Base-by-base conservation (phyloP, 2,113 vertebrate species). In the Cyprinodon tularosa region DNA sequence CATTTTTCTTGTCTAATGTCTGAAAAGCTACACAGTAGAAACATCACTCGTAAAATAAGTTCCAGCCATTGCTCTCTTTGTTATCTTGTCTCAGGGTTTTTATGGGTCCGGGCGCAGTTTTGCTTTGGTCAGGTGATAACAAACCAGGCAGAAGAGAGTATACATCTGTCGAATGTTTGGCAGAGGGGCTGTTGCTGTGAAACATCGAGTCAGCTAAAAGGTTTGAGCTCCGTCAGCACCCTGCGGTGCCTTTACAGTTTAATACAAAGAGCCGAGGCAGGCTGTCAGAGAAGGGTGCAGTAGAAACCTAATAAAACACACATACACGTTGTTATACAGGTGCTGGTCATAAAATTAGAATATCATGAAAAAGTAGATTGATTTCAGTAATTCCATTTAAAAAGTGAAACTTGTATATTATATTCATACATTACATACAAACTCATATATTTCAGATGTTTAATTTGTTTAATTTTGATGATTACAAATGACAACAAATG, bases 161-260 rank as follows among this genome's bases (percentile, higher is more conserved):
- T 87, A 77, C 88, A 89, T 92, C 80, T 82, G 86, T 82, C 89
- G 88, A 85, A 72, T 4, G 76, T 85, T 88, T 81, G 85, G 88
- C 83, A 78, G 80, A 72, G 77, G 60, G 62, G 70, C 81, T 74
- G 78, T 77, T 75, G 76, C 84, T 74, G 85, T 89, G 86, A 92
- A 92, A 86, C 88, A 83, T 85, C 72, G 89, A 91, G 88, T 93
- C 92, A 93, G 90, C 92, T 89, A 81, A 88, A 89, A 86, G 83
- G 76, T 86, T 91, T 71, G 79, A 90, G 88, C 88, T 48, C 86
- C 44, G 90, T 92, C 93, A 93, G 93, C 93, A 92, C 84, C 88
- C 90, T 82, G 79, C 37, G 74, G 89, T 89, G 84, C 82, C 84
- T 91, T 88, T 82, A 84, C 86, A 79, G 82, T 91, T 91, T 90